Conservation (phyloP, 2,797 vertebrate species). For the Sternotherus odoratus region DNA sequence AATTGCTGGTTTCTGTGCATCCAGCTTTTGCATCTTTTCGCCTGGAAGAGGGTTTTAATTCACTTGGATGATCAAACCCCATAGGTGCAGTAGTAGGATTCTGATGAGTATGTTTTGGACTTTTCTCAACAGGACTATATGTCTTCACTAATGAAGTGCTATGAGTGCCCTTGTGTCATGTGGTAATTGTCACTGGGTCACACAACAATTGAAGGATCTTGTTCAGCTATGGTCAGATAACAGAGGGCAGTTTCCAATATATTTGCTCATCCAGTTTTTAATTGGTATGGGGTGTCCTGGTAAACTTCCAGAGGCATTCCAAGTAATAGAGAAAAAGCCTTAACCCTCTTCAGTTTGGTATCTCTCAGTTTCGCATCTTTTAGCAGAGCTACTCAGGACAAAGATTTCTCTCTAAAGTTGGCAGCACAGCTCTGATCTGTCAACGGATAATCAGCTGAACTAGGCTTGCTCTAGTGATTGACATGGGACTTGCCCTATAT, state of each 20-base stretch:
- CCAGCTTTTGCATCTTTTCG: background rate
- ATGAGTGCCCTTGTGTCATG: background rate
- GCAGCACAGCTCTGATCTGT: background rate
- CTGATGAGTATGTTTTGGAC: background rate
- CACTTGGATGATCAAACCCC: background rate
- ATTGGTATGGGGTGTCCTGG: background rate
- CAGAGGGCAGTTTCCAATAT: accelerated
- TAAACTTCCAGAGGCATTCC: background rate
- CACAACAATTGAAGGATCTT: background rate
- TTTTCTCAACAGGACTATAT: background rate
- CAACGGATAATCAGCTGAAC: background rate
- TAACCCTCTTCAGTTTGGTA: background rate
- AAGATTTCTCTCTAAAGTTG: background rate
- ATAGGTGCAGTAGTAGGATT: background rate
- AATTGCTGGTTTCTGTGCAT: background rate
- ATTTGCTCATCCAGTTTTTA: background rate
- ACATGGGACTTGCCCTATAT: background rate
- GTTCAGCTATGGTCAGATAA: background rate
- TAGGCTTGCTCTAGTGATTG: background rate
- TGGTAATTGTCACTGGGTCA: background rate
- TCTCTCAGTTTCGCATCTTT: background rate
- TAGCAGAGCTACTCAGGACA: background rate
- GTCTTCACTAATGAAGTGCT: background rate
- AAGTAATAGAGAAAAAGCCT: background rate
- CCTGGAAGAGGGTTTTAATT: background rate